Conservation (phyloP, 2,888 invertebrate species). For the Ormyrus labotus region DNA sequence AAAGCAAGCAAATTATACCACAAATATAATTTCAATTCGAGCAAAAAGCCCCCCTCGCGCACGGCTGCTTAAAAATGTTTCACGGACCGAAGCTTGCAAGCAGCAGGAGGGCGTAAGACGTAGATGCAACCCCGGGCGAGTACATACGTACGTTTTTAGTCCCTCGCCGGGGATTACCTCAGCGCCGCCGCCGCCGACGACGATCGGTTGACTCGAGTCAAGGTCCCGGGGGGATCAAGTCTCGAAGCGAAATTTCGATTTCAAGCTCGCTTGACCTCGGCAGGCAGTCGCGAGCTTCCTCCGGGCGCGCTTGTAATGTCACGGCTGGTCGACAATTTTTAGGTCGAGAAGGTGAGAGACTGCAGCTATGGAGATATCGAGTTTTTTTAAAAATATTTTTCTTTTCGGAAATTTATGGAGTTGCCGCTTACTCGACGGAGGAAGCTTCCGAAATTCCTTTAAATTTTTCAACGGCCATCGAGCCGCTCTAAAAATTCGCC, state of each 20-base stretch:
- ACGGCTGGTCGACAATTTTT: slow-evolving; percentile 39
- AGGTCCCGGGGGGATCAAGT: slow-evolving; percentile 49
- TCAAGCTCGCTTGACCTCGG: slow-evolving; percentile 24
- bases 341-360: background rate
- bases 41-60: background rate
- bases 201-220: background rate
- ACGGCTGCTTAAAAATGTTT: background rate
- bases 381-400: too few species aligned
- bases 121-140: background rate
- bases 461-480: too few species aligned
- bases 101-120: background rate
- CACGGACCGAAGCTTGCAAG: background rate
- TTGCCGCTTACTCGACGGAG: too few species aligned
- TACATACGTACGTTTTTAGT: background rate
- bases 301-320: slow-evolving; percentile 41
- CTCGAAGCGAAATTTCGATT: slow-evolving; percentile 58
- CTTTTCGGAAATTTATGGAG: too few species aligned
- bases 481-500: too few species aligned
- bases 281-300: slow-evolving; percentile 28
- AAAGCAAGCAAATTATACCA: too few species aligned
- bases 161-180: slow-evolving; percentile 20
- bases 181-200: slow-evolving; percentile 11
- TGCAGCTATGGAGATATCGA: background rate
- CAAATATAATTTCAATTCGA: too few species aligned
- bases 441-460: too few species aligned